A percentile compares a stretch with the other conserved stretches of the same genome.
These are phyloP conservation scores for Dendroctonus ponderosae DNA, from an alignment of 1,140 invertebrate species.

Conservation along the genomic window DNA sequence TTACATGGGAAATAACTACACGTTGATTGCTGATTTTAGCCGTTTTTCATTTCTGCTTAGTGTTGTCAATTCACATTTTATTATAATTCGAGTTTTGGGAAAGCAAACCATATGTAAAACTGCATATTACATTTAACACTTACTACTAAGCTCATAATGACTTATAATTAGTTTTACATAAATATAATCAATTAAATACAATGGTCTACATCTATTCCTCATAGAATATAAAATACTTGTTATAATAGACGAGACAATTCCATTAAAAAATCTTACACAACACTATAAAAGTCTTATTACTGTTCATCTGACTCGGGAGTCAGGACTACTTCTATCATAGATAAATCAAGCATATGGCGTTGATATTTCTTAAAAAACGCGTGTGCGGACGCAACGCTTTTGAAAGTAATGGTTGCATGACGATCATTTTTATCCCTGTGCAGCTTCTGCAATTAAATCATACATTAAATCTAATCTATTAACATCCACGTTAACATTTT, in stretches of 20 bases:
- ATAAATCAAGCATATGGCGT: slow-evolving; percentile 59
- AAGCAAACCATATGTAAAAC: no score
- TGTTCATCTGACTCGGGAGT: slow-evolving; percentile 14
- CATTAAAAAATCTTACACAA: background rate
- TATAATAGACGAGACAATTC: background rate
- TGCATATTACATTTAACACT: no score
- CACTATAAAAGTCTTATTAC: background rate
- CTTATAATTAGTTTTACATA: no score
- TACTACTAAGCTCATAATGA: no score
- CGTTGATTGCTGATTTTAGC: no score
- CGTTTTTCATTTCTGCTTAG: no score
- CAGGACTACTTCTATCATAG: slow-evolving; percentile 54
- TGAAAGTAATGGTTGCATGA: slow-evolving; percentile 57
- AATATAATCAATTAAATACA: no score
- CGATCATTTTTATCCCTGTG: slow-evolving; percentile 51
- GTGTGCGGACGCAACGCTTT: slow-evolving; percentile 57
- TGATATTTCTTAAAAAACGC: slow-evolving; percentile 62
- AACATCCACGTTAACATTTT: slow-evolving; percentile 19
- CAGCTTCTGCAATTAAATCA: slow-evolving; percentile 46
- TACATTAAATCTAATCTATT: background rate
- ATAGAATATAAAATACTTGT: background rate
- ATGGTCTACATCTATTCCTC: no score
- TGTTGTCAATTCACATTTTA: no score
- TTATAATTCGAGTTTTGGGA: no score
- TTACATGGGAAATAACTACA: no score